Percentiles rank a stretch among this genome's conserved stretches.
Evolutionary conservation across 2,888 invertebrate species (phyloP).

Genomic region (Lacanobia wlatinum): DNA sequence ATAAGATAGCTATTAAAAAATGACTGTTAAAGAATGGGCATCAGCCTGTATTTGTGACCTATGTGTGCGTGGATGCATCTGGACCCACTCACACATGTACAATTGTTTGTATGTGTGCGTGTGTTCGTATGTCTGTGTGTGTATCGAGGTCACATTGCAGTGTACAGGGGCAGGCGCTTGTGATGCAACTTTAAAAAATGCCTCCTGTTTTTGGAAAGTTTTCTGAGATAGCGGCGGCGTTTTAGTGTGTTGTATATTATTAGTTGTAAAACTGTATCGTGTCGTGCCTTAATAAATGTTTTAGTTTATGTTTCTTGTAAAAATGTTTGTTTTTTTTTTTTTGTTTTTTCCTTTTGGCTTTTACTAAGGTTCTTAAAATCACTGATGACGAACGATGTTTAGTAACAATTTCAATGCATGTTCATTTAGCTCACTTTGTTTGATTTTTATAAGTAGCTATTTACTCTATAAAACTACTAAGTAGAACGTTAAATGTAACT

Average conservation of each 20-base stretch:
- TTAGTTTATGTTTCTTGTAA: constrained; percentile 45
- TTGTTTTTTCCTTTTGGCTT: not conserved
- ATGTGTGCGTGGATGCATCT: constrained; percentile 75
- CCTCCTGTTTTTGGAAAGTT: constrained; percentile 79
- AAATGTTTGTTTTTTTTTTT: not conserved
- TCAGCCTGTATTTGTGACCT: constrained; percentile 75
- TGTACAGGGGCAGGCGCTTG: constrained; percentile 76
- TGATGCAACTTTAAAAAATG: constrained; percentile 81
- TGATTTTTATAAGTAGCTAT: no score
- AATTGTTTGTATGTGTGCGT: constrained; percentile 64
- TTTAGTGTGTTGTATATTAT: constrained; percentile 62
- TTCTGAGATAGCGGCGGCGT: constrained; percentile 62
- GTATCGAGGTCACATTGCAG: constrained; percentile 87
- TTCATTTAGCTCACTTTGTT: no score
- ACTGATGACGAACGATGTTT: no score
- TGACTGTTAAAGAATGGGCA: constrained; percentile 66
- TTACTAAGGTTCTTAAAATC: not conserved
- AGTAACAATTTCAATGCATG: no score
- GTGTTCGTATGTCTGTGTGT: constrained; percentile 72
- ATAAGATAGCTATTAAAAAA: constrained; percentile 59
- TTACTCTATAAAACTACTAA: no score
- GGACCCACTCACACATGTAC: constrained; percentile 71
- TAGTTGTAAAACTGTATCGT: constrained; percentile 58
- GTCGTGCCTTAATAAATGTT: constrained; percentile 45
- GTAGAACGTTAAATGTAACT: no score